Evolutionary conservation across 2,113 vertebrate species (phyloP).

Genomic region (Scalopus aquaticus): DNA sequence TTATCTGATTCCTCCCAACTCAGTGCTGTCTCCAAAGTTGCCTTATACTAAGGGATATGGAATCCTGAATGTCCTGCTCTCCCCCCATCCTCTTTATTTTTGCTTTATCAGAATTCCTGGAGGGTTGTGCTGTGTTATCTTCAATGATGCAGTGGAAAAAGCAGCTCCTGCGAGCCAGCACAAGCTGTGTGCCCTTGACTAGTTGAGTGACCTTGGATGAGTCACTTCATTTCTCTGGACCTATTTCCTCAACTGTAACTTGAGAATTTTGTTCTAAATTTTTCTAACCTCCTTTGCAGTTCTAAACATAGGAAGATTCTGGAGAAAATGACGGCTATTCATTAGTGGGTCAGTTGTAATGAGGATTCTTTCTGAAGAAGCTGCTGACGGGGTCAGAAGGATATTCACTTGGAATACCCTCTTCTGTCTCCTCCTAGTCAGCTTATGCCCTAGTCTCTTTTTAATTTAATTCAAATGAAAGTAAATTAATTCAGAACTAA

Average conservation of each 20-base stretch:
- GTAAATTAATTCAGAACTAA: background rate
- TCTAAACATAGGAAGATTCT: conserved; percentile 63
- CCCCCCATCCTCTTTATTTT: background rate
- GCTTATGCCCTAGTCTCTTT: background rate
- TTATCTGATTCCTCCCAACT: background rate
- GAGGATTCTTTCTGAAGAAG: conserved; percentile 23
- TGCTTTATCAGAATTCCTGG: conserved; percentile 58
- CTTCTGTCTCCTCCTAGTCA: background rate
- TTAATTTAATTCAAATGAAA: no score
- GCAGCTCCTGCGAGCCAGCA: background rate
- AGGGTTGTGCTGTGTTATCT: conserved; percentile 55
- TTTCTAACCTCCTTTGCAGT: conserved; percentile 50
- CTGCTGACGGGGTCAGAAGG: background rate
- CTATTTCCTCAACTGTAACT: conserved; percentile 54
- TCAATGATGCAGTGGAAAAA: conserved; percentile 74
- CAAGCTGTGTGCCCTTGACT: conserved; percentile 30
- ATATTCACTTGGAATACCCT: background rate
- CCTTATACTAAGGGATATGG: background rate
- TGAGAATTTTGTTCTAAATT: conserved; percentile 61
- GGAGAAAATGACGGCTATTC: conserved; percentile 32
- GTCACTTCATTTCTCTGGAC: conserved; percentile 48
- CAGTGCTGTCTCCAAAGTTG: background rate
- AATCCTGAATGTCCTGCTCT: background rate
- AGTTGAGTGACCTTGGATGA: conserved; percentile 48
- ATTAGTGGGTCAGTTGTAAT: conserved; percentile 59